Percentiles rank a stretch among this genome's conserved stretches.
phyloP scores from a whole-genome alignment of 2,113 vertebrate genomes.

The Ammodytes marinus region DNA sequence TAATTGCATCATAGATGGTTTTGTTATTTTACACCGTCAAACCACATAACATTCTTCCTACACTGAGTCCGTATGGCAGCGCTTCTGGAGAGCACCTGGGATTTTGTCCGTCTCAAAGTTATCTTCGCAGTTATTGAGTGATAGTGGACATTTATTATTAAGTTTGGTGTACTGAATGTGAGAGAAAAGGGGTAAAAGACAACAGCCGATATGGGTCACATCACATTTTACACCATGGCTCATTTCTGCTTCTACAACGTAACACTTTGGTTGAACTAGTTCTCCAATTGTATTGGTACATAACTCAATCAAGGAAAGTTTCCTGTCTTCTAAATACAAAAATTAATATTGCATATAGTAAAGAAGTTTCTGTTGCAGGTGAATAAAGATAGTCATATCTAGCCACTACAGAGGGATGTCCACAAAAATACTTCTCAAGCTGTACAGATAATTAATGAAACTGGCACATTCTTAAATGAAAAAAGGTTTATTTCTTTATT shows the following conservation, averaged over 20 bases:
- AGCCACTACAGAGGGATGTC: not conserved
- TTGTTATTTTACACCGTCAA: conserved; percentile 6
- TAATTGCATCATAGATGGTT: too few species aligned
- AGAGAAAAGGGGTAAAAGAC: not conserved
- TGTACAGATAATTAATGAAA: not conserved
- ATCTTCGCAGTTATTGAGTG: not conserved
- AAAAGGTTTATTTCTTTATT: not conserved
- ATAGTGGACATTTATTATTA: not conserved
- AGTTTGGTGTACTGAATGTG: not conserved
- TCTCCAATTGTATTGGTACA: not conserved
- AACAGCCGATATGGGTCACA: not conserved
- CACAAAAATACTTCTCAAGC: not conserved
- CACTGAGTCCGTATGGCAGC: not conserved
- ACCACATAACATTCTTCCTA: conserved; percentile 8
- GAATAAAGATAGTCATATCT: not conserved
- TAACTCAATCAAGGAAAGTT: not conserved
- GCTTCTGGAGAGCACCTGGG: not conserved
- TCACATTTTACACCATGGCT: not conserved
- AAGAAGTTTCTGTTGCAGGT: not conserved
- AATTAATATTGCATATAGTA: too few species aligned
- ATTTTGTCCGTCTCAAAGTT: not conserved
- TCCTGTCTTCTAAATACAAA: not conserved
- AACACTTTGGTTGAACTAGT: not conserved
- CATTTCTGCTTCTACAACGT: not conserved
- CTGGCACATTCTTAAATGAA: not conserved